A percentile compares a stretch with the other conserved stretches of the same genome.
phyloP scores from a whole-genome alignment of 2,888 invertebrate genomes.

The Nephrocerus scutellatus region DNA sequence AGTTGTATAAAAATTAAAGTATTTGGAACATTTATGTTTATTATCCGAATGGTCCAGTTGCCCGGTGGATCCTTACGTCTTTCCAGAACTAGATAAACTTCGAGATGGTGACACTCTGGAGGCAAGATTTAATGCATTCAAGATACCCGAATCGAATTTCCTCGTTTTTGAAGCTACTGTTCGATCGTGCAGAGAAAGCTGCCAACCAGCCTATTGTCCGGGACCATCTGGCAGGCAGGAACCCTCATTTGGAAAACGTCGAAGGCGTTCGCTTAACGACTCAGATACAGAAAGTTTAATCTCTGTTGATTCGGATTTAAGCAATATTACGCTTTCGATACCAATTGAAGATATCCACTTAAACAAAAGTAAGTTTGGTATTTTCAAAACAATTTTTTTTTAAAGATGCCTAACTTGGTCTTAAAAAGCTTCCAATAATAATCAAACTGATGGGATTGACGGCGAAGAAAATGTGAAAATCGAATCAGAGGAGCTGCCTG shows the following conservation, averaged over 20 bases:
- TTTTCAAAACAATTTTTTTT: background rate
- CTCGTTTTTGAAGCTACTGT: constrained; percentile 89
- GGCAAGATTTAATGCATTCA: constrained; percentile 88
- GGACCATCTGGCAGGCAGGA: constrained; percentile 72
- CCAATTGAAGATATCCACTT: constrained; percentile 32
- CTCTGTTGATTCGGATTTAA: constrained; percentile 33
- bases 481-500: constrained; percentile 52
- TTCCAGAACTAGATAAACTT: constrained; percentile 81
- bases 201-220: constrained; percentile 83
- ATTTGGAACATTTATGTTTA: background rate
- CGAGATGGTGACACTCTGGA: constrained; percentile 81
- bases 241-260: constrained; percentile 71
- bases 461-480: background rate
- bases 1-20: constrained; percentile 26
- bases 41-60: constrained; percentile 55
- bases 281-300: constrained; percentile 30
- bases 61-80: constrained; percentile 85
- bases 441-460: too few species aligned
- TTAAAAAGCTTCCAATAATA: background rate
- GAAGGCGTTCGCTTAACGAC: constrained; percentile 51
- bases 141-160: constrained; percentile 90
- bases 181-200: constrained; percentile 79
- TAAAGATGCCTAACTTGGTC: constrained; percentile 8
- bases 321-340: constrained; percentile 36
- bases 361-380: constrained; percentile 27